Evolutionary conservation across 2,888 invertebrate species (phyloP), one percentile per base, ranked within the genome.

Genomic region (Hydropsyche betteni): DNA sequence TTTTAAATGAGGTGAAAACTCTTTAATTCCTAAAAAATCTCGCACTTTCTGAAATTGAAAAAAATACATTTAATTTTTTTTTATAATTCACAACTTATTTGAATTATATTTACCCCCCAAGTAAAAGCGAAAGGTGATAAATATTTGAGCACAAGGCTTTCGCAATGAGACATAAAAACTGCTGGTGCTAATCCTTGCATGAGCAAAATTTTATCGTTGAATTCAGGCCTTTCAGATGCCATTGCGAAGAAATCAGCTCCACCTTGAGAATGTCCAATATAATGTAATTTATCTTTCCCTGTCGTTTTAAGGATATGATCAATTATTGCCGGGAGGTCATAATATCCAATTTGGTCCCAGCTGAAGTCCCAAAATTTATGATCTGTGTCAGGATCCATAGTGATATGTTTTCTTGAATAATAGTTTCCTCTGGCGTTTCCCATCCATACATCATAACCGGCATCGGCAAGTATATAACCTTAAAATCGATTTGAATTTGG

Each of bases 361-460:
- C 92, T 92, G 83, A 85, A 89, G 76, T 85, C 83, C 88, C 88
- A 88, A 80, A 85, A 88, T 0, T 83, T 80, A 4, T 4, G 84
- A 82, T 64, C 64, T 76, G 86, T 86, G 7, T 83, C 82, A 0
- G 88, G 85, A 75, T 87, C 83, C 81, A 86, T 80, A 0, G 83
- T 82, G 0, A 82, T 80, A 81, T 94, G 93, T 5, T 38, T 93
- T 12, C 88, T 86, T 0, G 90, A 89, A 82, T 91, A 92, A 38
- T 85, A 86, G 81, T 91, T 94, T 6, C 95, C 96, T 5, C 96
- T 89, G 12, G 89, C 89, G 82, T 95, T 96, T 0, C 93, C 92
- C 85, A 96, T 84, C 95, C 95, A 96, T 0, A 93, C 92, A 79
- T 93, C 93, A 80, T 89, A 93, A 12, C 92, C 92, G 80, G 86